A percentile compares a stretch with the other conserved stretches of the same genome.
Evolutionary conservation across 2,113 vertebrate genomes (phyloP).

Genomic region (Nibea albiflora): DNA sequence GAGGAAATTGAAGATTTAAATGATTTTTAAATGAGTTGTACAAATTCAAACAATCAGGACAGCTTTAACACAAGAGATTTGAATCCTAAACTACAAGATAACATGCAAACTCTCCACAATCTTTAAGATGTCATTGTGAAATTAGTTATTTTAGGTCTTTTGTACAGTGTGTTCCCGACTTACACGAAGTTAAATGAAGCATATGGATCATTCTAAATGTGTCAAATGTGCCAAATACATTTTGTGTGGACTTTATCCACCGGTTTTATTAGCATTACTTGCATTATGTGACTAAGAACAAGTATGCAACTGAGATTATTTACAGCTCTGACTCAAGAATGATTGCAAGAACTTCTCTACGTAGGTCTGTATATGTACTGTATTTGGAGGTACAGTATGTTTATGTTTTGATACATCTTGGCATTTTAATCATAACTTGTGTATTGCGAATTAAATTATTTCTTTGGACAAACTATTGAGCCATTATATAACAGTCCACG

Average conservation of each 20-base stretch:
- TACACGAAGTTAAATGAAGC: slow-evolving; percentile 25
- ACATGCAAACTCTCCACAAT: background rate
- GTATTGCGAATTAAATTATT: slow-evolving; percentile 49
- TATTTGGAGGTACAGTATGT: slow-evolving; percentile 40
- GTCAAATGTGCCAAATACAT: slow-evolving; percentile 76
- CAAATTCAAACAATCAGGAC: background rate
- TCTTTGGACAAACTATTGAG: slow-evolving; percentile 46
- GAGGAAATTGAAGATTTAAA: background rate
- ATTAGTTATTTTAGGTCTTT: slow-evolving; percentile 20
- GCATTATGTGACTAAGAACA: slow-evolving; percentile 62
- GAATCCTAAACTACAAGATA: background rate
- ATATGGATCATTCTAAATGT: slow-evolving; percentile 52
- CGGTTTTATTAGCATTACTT: slow-evolving; percentile 50
- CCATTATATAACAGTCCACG: slow-evolving; percentile 27
- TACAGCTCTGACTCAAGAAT: slow-evolving; percentile 46
- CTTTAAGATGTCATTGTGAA: slow-evolving; percentile 18
- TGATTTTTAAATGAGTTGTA: background rate
- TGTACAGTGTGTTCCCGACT: slow-evolving; percentile 38
- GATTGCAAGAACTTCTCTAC: slow-evolving; percentile 28
- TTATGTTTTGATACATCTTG: slow-evolving; percentile 57
- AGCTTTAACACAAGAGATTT: slow-evolving; percentile 13
- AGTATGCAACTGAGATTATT: slow-evolving; percentile 48
- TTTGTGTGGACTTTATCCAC: slow-evolving; percentile 54
- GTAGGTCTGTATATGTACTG: slow-evolving; percentile 46
- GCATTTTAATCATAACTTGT: slow-evolving; percentile 51